Base-by-base conservation (phyloP, 2,888 invertebrate genomes). In the Tipula confusa region DNA sequence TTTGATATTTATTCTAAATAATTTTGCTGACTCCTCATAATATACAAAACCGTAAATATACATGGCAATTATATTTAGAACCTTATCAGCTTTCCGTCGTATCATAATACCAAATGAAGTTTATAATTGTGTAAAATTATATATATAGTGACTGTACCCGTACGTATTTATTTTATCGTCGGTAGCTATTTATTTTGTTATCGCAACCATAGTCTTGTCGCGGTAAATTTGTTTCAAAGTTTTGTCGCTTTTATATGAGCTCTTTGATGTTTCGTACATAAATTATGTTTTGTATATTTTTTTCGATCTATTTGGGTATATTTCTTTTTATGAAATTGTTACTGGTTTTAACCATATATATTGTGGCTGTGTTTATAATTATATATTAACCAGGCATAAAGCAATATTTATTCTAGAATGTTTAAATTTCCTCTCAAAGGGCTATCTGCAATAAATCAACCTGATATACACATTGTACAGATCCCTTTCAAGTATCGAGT, bases 91-190 rank as follows among this genome's bases (percentile, higher is more conserved):
- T 64, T 9, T 64, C 18, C 24, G 24, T 24, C 15, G 3, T 43
- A 36, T n/a, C 9, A 36, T 7, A 36, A 36, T 36, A 36, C 1
- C 64, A 43, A 43, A 43, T 13, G 24, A 64, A 9, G 1, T 64
- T 24, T 9, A 64, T 64, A 64, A 24, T 18, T 64, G 64, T 64
- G 64, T 64, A 24, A 64, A 7, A 64, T 64, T 64, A 24, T 24
- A 7, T 64, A 9, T 24, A 7, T 24, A 64, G 24, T 64, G 64
- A 64, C 18, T 24, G 18, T 64, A 18, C 24, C 64, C 7, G 24
- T 64, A 64, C 64, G 64, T 64, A 64, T 64, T 64, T 64, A 24
- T 64, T 64, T 64, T 64, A 64, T 64, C 64, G 64, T 64, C 24
- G 64, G 64, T 64, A 64, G 64, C 64, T 64, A 13, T 24, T 64